Conservation (phyloP, 64 coral and sea anemone genomes). For the Montipora capricornis region DNA sequence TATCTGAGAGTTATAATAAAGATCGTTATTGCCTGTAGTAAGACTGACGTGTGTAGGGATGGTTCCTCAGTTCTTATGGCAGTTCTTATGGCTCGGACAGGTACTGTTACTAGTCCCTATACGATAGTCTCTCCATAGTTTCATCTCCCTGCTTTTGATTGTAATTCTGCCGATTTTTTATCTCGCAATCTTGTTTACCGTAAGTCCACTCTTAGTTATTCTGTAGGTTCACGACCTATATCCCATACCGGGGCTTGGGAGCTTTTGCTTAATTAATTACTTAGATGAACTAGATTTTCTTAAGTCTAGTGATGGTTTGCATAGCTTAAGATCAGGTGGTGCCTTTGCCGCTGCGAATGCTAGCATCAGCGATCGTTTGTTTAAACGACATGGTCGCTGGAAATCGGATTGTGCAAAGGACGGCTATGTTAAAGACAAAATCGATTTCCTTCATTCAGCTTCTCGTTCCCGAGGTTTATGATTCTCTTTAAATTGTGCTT, state of each 20-base stretch:
- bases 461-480: neutral
- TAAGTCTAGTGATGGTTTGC: slow-evolving; percentile 21
- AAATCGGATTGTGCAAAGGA: slow-evolving; percentile 33
- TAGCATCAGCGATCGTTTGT: neutral
- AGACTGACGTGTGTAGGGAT: slow-evolving; percentile 62
- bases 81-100: neutral
- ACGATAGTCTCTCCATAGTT: slow-evolving; percentile 1
- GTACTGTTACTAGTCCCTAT: slow-evolving; percentile 1
- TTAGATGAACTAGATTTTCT: slow-evolving; percentile 4
- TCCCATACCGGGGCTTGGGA: slow-evolving; percentile 12
- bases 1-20: neutral
- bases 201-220: neutral
- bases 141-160: neutral
- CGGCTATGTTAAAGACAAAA: slow-evolving; percentile 32
- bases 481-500: neutral
- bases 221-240: neutral
- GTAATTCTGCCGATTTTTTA: slow-evolving; percentile 1
- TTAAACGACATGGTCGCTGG: neutral
- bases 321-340: slow-evolving; percentile 25
- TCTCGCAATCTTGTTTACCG: slow-evolving; percentile 20
- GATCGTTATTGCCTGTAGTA: slow-evolving; percentile 20
- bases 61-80: slow-evolving; percentile 42
- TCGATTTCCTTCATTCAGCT: slow-evolving; percentile 1
- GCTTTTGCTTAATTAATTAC: neutral
- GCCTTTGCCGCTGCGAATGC: slow-evolving; percentile 20